Conservation (phyloP, 2,797 vertebrate species). For the Crocodylus rhombifer region DNA sequence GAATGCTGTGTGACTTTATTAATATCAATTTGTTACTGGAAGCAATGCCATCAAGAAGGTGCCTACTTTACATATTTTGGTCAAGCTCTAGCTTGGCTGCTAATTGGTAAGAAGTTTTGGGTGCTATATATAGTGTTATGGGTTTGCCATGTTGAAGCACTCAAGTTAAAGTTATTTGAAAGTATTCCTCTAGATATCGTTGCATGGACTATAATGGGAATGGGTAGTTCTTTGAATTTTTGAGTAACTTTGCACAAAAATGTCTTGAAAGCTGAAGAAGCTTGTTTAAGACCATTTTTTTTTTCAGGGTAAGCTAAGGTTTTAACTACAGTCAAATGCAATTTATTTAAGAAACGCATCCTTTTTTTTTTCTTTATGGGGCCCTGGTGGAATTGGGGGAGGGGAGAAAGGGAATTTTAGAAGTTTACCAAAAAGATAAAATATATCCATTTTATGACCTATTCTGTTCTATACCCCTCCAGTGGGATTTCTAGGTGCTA, state of each 20-base stretch:
- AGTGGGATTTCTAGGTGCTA: background rate
- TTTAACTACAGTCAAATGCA: background rate
- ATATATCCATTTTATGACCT: background rate
- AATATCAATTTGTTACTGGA: background rate
- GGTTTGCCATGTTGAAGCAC: background rate
- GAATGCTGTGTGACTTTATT: background rate
- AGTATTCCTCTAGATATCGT: background rate
- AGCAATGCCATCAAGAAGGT: background rate
- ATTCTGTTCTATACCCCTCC: background rate
- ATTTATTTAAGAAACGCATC: background rate
- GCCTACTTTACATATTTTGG: background rate
- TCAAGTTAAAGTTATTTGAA: background rate
- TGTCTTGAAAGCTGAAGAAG: too few species aligned
- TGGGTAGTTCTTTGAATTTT: fast-evolving
- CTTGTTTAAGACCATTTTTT: too few species aligned
- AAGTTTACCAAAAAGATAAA: background rate
- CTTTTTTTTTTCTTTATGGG: background rate
- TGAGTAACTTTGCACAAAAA: background rate
- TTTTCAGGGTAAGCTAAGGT: background rate
- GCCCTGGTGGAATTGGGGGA: too few species aligned
- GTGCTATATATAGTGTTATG: background rate
- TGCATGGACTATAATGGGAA: background rate
- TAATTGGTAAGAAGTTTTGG: background rate
- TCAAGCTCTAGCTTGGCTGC: background rate
- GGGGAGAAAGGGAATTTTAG: background rate